Evolutionary conservation across 2,113 vertebrate species (phyloP).

Genomic region (Apistogramma diplotaenia): DNA sequence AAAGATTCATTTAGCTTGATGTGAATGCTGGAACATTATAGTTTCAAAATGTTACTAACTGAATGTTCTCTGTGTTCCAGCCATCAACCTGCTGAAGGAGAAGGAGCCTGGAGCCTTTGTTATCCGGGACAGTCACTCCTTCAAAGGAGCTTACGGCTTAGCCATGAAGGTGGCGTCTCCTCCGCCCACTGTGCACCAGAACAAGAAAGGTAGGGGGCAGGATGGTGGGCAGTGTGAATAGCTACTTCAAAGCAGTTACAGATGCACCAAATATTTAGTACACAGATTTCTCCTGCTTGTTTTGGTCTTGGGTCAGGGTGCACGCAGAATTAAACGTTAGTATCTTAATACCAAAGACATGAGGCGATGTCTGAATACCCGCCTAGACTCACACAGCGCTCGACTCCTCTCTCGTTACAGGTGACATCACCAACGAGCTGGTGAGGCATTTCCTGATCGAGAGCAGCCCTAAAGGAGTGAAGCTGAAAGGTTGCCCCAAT

Average conservation of each 20-base stretch:
- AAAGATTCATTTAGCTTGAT: too few species aligned
- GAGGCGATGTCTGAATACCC: constrained; percentile 31
- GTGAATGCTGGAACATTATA: too few species aligned
- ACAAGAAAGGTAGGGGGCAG: constrained; percentile 87
- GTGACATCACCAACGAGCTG: constrained; percentile 89
- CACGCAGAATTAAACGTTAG: neutral
- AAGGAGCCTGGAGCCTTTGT: constrained; percentile 93
- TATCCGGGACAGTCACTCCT: constrained; percentile 97
- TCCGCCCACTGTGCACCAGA: constrained; percentile 87
- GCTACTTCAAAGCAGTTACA: neutral
- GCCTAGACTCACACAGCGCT: neutral
- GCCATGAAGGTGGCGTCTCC: constrained; percentile 97
- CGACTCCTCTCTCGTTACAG: constrained; percentile 50
- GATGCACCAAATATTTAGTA: neutral
- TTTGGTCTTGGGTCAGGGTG: neutral
- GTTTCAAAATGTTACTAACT: neutral
- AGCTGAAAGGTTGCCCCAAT: constrained; percentile 97
- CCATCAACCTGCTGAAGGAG: constrained; percentile 89
- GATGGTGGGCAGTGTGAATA: neutral
- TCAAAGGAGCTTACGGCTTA: constrained; percentile 92
- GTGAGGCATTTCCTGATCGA: constrained; percentile 98
- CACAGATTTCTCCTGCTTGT: neutral
- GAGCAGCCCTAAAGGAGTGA: constrained; percentile 94
- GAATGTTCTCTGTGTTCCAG: constrained; percentile 63
- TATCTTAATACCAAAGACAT: neutral